Evolutionary conservation across 2,113 vertebrate species (phyloP).

Genomic region (Malurus alboscapulatus): DNA sequence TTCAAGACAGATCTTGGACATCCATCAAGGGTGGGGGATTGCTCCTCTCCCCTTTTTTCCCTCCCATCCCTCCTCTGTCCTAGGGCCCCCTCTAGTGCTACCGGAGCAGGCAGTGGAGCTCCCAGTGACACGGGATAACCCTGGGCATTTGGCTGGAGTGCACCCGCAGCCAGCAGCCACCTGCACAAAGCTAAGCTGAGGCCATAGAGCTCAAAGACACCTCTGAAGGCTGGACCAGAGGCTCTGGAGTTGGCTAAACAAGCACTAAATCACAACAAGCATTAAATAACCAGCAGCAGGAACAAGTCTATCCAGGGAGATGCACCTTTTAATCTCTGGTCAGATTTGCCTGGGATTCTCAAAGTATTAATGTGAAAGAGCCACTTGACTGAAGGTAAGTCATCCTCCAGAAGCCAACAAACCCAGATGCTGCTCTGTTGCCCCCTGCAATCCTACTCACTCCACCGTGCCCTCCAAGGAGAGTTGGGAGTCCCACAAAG

Average conservation of each 20-base stretch:
- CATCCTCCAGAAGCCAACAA: neutral
- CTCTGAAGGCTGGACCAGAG: neutral
- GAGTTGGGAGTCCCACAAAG: neutral
- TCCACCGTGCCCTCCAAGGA: neutral
- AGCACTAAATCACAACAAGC: neutral
- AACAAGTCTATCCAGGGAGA: neutral
- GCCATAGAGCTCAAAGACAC: neutral
- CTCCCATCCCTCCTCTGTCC: neutral
- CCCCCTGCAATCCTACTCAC: neutral
- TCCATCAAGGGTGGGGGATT: neutral
- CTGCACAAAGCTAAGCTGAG: neutral
- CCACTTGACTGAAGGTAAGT: neutral
- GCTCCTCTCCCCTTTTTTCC: rapidly evolving
- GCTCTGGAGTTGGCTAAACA: neutral
- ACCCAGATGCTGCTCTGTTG: neutral
- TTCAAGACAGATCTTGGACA: neutral
- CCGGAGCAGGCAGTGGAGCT: neutral
- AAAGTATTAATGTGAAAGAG: neutral
- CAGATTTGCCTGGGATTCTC: neutral
- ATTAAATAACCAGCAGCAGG: neutral
- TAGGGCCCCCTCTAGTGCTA: conserved; percentile 59
- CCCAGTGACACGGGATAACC: neutral
- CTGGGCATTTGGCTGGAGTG: rapidly evolving
- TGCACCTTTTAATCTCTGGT: neutral
- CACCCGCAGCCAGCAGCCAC: neutral